Conservation (phyloP, 2,888 invertebrate genomes). For the Rhabditoides inermis region DNA sequence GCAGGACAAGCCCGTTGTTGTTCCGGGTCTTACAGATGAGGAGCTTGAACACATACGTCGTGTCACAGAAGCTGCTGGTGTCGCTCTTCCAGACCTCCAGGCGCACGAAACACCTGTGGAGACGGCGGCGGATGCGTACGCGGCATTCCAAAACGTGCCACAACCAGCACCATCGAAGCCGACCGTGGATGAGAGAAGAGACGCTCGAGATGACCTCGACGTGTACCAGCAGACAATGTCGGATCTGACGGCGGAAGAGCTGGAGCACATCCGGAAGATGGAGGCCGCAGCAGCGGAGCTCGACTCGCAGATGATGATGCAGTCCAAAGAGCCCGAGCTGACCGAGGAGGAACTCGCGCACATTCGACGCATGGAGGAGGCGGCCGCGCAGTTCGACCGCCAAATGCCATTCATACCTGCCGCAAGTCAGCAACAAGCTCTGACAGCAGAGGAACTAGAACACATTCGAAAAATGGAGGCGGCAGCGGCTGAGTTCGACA, state of each 20-base stretch:
- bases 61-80: slow-evolving; percentile 3
- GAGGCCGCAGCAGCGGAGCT: neutral
- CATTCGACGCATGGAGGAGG: slow-evolving; percentile 1
- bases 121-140: no score
- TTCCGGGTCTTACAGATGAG: slow-evolving; percentile 13
- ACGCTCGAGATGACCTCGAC: no score
- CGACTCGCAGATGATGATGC: neutral
- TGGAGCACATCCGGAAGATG: slow-evolving; percentile 9
- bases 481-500: no score
- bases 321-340: neutral
- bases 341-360: slow-evolving; percentile 6
- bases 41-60: slow-evolving; percentile 15
- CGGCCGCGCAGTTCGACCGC: neutral
- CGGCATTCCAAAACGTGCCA: no score
- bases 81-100: neutral
- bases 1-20: slow-evolving; percentile 13
- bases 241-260: slow-evolving; percentile 11
- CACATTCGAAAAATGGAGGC: slow-evolving; percentile 5
- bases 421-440: neutral
- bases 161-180: no score
- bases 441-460: slow-evolving; percentile 11
- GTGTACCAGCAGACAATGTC: no score
- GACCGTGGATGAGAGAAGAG: no score
- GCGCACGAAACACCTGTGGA: no score
- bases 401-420: neutral